Evolutionary conservation across 2,113 vertebrate species (phyloP).

Genomic region (Oxyruncus cristatus): DNA sequence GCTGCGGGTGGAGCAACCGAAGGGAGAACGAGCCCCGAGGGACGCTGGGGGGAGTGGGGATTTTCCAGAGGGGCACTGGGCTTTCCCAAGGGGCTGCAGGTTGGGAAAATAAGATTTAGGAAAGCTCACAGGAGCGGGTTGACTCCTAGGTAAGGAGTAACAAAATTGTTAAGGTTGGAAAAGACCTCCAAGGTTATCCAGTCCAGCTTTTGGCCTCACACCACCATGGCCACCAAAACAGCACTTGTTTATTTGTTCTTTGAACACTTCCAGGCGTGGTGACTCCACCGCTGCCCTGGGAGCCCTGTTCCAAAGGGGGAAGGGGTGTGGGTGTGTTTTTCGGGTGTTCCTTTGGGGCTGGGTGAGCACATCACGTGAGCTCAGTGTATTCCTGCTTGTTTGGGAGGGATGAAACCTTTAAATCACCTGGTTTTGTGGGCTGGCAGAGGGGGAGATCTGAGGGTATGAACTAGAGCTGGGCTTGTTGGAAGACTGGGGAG

Average conservation of each 20-base stretch:
- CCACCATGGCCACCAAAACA: accelerated
- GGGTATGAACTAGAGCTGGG: not conserved
- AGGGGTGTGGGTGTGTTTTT: not conserved
- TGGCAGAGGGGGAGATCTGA: not conserved
- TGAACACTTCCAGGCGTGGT: not conserved
- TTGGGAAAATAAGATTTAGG: not conserved
- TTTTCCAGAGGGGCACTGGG: not conserved
- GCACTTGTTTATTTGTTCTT: not conserved
- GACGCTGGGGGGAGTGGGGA: not conserved
- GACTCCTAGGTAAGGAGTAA: not conserved
- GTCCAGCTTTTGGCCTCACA: not conserved
- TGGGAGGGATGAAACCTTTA: not conserved
- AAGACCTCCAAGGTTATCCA: not conserved
- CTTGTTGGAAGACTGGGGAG: not conserved
- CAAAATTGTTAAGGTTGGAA: not conserved
- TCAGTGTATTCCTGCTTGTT: not conserved
- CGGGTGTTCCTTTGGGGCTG: not conserved
- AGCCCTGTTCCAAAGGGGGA: not conserved
- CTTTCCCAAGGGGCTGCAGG: no score
- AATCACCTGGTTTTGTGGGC: no score
- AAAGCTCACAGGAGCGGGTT: accelerated
- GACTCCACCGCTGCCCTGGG: not conserved
- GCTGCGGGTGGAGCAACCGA: accelerated
- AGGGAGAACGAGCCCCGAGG: accelerated
- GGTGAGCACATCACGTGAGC: not conserved